A percentile compares a stretch with the other conserved stretches of the same genome.
Evolutionary conservation across 1,140 invertebrate genomes (phyloP).

Genomic region (Drosophila tsacasi): DNA sequence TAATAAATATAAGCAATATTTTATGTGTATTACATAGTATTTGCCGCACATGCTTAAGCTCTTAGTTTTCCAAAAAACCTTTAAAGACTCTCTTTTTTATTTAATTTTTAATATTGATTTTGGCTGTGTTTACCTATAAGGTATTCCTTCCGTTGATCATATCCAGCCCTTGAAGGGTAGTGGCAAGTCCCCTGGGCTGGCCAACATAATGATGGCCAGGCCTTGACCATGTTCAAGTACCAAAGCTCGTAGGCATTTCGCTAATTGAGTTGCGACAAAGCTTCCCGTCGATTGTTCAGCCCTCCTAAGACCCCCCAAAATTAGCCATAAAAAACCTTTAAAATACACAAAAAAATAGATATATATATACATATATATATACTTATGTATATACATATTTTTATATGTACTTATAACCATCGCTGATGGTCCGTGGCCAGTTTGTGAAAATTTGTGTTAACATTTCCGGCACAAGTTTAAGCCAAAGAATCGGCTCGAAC

Average conservation of each 20-base stretch:
- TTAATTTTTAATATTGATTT: no score
- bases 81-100: background rate
- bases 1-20: background rate
- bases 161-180: background rate
- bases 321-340: background rate
- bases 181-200: constrained; percentile 1
- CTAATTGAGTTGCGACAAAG: constrained; percentile 79
- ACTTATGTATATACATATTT: background rate
- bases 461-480: constrained; percentile 61
- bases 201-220: constrained; percentile 63
- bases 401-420: constrained; percentile 5
- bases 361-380: background rate
- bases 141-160: constrained; percentile 11
- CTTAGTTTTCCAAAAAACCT: background rate
- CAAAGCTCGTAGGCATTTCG: constrained; percentile 66
- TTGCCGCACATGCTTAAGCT: background rate
- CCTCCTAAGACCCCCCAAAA: background rate
- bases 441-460: constrained; percentile 75
- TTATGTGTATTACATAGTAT: no score
- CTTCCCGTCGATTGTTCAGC: constrained; percentile 26
- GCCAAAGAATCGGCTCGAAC: constrained; percentile 60
- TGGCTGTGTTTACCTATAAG: background rate
- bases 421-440: constrained; percentile 46
- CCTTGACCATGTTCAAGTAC: constrained; percentile 46
- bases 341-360: background rate